Base-by-base conservation (phyloP, 2,797 vertebrate species). In the Anguilla megastoma region DNA sequence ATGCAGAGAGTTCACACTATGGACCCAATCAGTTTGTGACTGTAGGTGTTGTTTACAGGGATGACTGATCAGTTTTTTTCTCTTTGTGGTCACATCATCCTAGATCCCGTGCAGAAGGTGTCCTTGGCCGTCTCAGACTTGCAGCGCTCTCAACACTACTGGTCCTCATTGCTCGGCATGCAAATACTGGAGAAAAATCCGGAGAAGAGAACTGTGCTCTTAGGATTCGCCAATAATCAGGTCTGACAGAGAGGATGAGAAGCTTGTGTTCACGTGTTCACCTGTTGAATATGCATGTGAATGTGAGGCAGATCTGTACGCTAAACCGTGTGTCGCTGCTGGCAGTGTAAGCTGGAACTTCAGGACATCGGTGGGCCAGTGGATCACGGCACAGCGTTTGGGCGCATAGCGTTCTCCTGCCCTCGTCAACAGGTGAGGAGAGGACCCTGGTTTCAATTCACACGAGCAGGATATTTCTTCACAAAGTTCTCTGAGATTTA, bases 351-450 rank as follows among this genome's bases (percentile, higher is more conserved):
- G 91, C 91, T 99, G 92, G 98, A 99, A 93, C 94, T 99, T 41
- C 92, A 91, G 41, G 93, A 96, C 24, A 91, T 98, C 0, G 90
- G 93, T 2, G 95, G 94, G 71, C n/a, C 90, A 0, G 95, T 99
- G 86, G 96, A 99, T 90, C 99, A 98, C 2, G 97, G 96, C 48
- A 97, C 98, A 8, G 98, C 98, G 0, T 99, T 98, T 91, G 99
- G 99, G 0, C 96, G 98, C 89, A 97, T 99, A 14, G 99, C 99
- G 2, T 99, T 99, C 94, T 97, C 98, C 91, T 99, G 98, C 80
- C 97, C 97, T 9, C 94, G 96, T 79, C 96, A 97, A n/a, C 97
- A 99, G 96, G 99, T 98, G 89, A 89, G 88, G 82, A 2, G 52
- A 36, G 45, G 7, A 48, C n/a, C 6, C 24, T 7, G 5, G 82